phyloP scores from a whole-genome alignment of 2,888 invertebrate species.

The Eudemis profundana region DNA sequence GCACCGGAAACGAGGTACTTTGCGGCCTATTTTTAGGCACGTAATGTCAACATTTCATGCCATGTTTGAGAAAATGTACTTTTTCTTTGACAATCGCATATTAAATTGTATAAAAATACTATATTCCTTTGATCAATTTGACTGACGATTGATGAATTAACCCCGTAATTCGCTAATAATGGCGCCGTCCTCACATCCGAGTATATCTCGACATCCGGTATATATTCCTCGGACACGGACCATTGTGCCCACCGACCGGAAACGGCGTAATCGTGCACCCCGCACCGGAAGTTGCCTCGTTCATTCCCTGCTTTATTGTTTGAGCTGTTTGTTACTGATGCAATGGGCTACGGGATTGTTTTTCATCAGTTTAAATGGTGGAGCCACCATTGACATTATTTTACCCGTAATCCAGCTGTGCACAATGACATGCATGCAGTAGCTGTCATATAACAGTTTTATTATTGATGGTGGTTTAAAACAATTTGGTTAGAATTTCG shows the following conservation, averaged over 20 bases:
- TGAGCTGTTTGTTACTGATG: slow-evolving; percentile 50
- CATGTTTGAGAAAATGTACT: too few species aligned
- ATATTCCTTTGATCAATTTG: not conserved
- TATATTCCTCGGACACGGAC: slow-evolving; percentile 45
- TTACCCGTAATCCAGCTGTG: slow-evolving; percentile 13
- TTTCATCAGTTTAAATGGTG: slow-evolving; percentile 43
- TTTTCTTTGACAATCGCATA: too few species aligned
- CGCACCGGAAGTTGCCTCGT: slow-evolving; percentile 51
- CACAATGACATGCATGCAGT: not conserved
- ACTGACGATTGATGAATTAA: slow-evolving; percentile 8
- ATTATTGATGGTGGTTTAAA: not conserved
- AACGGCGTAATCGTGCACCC: slow-evolving; percentile 50
- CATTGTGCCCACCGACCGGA: slow-evolving; percentile 50
- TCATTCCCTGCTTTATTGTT: slow-evolving; percentile 53
- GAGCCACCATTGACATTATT: slow-evolving; percentile 36
- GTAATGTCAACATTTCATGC: too few species aligned
- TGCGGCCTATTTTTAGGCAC: too few species aligned
- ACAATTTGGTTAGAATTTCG: not conserved
- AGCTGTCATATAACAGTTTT: not conserved
- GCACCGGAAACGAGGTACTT: too few species aligned
- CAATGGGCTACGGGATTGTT: slow-evolving; percentile 46
- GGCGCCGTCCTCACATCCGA: slow-evolving; percentile 33
- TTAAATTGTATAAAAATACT: not conserved
- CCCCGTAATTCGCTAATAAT: slow-evolving; percentile 36
- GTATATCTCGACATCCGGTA: slow-evolving; percentile 41